These are phyloP conservation scores for Arenaria interpres DNA, from an alignment of 2,113 vertebrate species.

Conservation along the genomic window DNA sequence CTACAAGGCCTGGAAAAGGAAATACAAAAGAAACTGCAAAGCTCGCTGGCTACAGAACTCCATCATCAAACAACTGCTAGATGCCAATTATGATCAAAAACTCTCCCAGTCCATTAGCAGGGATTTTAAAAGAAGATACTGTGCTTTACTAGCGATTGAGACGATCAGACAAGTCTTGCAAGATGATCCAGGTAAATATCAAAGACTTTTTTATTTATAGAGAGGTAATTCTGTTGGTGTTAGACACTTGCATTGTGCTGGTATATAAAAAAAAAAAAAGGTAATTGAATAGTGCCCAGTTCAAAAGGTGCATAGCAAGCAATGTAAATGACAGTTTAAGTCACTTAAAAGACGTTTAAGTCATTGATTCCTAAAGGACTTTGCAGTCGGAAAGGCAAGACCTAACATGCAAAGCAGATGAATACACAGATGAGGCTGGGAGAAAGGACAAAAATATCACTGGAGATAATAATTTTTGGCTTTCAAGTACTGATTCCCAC, in stretches of 20 bases:
- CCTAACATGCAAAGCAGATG: not conserved
- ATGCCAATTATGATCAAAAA: not conserved
- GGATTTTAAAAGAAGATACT: not conserved
- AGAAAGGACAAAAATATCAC: not conserved
- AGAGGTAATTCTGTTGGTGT: not conserved
- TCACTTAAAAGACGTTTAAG: not conserved
- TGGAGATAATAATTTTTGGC: not conserved
- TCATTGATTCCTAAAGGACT: not conserved
- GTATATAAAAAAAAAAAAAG: not conserved
- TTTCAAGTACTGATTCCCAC: not conserved
- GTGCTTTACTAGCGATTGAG: not conserved
- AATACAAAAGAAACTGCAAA: constrained; percentile 14
- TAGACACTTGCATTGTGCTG: not conserved
- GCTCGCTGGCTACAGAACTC: not conserved
- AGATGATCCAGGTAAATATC: not conserved
- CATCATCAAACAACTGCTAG: constrained; percentile 9
- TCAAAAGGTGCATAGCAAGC: not conserved
- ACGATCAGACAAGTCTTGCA: not conserved
- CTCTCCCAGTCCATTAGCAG: not conserved
- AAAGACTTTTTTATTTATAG: not conserved
- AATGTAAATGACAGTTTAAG: not conserved
- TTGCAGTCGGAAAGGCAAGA: not conserved
- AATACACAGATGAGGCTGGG: not conserved
- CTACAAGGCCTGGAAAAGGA: not conserved
- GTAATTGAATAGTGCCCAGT: not conserved